phyloP scores from a whole-genome alignment of 2,113 vertebrate species.

The Cyphomyrus plagiostoma region DNA sequence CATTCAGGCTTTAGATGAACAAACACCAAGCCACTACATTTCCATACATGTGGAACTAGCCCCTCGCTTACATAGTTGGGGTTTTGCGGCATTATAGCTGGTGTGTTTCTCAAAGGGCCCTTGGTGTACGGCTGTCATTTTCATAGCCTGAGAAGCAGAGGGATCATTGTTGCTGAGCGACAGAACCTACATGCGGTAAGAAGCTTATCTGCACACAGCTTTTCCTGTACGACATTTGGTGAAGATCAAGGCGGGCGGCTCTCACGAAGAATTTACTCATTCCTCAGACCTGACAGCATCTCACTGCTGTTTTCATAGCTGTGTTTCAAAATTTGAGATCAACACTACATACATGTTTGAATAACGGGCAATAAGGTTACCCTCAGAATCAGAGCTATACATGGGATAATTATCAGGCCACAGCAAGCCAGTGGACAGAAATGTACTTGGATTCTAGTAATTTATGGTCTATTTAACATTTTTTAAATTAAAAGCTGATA shows the following conservation, averaged over 20 bases:
- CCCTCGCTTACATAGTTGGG: background rate
- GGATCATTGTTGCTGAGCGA: background rate
- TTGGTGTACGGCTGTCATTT: background rate
- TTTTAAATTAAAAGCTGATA: background rate
- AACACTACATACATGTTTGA: background rate
- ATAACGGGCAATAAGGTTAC: background rate
- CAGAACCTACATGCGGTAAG: constrained; percentile 4
- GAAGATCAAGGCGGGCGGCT: background rate
- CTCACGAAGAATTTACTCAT: background rate
- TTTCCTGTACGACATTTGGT: background rate
- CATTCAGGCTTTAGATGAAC: background rate
- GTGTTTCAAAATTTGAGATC: background rate
- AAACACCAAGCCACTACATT: background rate
- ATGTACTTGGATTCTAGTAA: background rate
- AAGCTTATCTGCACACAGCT: background rate
- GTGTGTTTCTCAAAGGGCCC: background rate
- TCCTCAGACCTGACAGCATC: background rate
- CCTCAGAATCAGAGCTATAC: background rate
- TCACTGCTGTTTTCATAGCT: background rate
- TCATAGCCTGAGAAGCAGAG: background rate
- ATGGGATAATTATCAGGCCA: background rate
- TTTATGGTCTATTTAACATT: background rate
- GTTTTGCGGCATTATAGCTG: background rate
- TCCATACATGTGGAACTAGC: background rate
- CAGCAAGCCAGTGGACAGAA: background rate